These are phyloP conservation scores for Agrochola litura DNA, from an alignment of 2,888 invertebrate genomes.

Conservation along the genomic window DNA sequence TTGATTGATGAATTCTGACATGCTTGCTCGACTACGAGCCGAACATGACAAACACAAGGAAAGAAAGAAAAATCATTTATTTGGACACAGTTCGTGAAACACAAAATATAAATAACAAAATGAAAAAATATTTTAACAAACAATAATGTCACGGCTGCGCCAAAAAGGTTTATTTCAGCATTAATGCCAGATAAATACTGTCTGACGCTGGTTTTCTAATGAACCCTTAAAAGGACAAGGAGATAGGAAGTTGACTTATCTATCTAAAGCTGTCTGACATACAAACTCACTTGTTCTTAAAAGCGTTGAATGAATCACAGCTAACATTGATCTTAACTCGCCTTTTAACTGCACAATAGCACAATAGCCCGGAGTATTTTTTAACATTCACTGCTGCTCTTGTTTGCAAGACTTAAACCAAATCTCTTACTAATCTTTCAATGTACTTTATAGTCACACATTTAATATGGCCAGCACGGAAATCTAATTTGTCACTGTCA, in stretches of 20 bases:
- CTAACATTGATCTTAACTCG: conserved; percentile 4
- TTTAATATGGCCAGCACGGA: conserved; percentile 11
- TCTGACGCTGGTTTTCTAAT: too few species aligned
- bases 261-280: neutral
- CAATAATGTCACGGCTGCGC: too few species aligned
- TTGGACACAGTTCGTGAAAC: too few species aligned
- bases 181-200: too few species aligned
- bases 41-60: neutral
- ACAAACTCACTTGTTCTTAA: neutral
- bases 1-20: neutral
- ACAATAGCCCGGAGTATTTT: neutral
- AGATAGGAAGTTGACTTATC: neutral
- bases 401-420: neutral
- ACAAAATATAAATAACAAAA: too few species aligned
- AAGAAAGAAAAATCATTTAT: too few species aligned
- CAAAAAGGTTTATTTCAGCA: too few species aligned
- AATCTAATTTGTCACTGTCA: conserved; percentile 49
- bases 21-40: neutral
- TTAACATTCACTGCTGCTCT: neutral
- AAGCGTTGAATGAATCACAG: conserved; percentile 32
- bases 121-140: too few species aligned
- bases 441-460: neutral
- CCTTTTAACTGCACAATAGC: neutral
- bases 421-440: neutral
- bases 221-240: too few species aligned